Evolutionary conservation across 1,140 invertebrate species (phyloP).

Genomic region (Xylocopa sonorina): DNA sequence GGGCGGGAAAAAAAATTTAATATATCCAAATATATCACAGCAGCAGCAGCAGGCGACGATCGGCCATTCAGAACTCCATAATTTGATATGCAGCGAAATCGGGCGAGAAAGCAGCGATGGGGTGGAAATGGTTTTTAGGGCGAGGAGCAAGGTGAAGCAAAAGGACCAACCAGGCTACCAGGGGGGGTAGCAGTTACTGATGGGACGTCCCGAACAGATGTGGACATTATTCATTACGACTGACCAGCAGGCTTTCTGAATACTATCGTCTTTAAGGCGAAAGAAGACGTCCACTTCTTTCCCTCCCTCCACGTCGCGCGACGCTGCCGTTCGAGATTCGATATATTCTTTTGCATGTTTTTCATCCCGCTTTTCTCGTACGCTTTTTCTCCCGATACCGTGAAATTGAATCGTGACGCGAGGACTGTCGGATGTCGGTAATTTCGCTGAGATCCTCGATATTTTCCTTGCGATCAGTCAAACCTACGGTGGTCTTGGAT

Average conservation of each 20-base stretch:
- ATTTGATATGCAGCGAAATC: slow-evolving; percentile 81
- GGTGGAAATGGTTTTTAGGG: slow-evolving; percentile 77
- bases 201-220: slow-evolving; percentile 80
- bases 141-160: slow-evolving; percentile 62
- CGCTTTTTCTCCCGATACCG: neutral
- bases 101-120: slow-evolving; percentile 75
- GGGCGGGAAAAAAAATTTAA: slow-evolving; percentile 79
- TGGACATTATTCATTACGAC: slow-evolving; percentile 80
- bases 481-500: neutral
- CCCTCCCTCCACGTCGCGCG: neutral
- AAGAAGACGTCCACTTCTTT: slow-evolving; percentile 50
- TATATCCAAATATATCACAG: slow-evolving; percentile 82
- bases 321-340: neutral
- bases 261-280: slow-evolving; percentile 51
- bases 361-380: neutral
- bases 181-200: slow-evolving; percentile 75
- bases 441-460: neutral
- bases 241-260: slow-evolving; percentile 63
- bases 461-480: neutral
- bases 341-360: slow-evolving; percentile 39
- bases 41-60: slow-evolving; percentile 79
- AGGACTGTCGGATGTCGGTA: neutral
- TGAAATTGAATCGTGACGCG: neutral
- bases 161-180: slow-evolving; percentile 38
- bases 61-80: slow-evolving; percentile 81